Evolutionary conservation across 2,888 invertebrate species (phyloP), one percentile per base, ranked within the genome.

Genomic region (Microplitis manilae): DNA sequence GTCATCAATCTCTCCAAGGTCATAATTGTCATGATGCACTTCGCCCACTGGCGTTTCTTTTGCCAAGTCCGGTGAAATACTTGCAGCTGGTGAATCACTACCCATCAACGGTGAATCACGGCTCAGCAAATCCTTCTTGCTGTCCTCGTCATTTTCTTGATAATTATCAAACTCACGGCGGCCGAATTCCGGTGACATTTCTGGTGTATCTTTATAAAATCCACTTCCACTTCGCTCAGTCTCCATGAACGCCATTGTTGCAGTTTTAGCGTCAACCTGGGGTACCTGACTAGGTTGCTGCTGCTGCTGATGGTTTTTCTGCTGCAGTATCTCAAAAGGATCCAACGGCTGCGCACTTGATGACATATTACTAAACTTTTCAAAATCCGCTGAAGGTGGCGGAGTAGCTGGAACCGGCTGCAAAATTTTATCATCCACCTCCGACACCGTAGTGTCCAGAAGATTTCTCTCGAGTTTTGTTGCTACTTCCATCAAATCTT

Each of bases 351-450:
- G 81, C 81, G 81, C 82, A 75, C 50, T 69, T 0, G 65, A 50
- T 61, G 62, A 61, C 39, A 70, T 38, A 9, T 73, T 38, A 40
- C 20, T 81, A 78, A 83, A 84, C 81, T 87, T 87, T 61, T 85
- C 85, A 41, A 85, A 84, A 73, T 86, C 86, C 30, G 85, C 85
- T 30, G 88, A 88, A 77, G 86, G 85, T 79, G 89, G 88, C 77
- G 88, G 88, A 30, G 88, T 87, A 17, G 86, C 88, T 4, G 87
- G 86, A 1, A 85, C 85, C 68, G 84, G 86, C 76, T 80, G 77
- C 9, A 79, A 73, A 59, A 81, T 78, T 15, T 30, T 78, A 41
- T 80, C 79, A 15, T 80, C 81, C 13, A 82, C 80, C 8, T 77
- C 82, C 70, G 84, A 79, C 62, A 84, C 73, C 39, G 84, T 84